Evolutionary conservation across 2,888 invertebrate genomes (phyloP).

Genomic region (Pinctada fucata): DNA sequence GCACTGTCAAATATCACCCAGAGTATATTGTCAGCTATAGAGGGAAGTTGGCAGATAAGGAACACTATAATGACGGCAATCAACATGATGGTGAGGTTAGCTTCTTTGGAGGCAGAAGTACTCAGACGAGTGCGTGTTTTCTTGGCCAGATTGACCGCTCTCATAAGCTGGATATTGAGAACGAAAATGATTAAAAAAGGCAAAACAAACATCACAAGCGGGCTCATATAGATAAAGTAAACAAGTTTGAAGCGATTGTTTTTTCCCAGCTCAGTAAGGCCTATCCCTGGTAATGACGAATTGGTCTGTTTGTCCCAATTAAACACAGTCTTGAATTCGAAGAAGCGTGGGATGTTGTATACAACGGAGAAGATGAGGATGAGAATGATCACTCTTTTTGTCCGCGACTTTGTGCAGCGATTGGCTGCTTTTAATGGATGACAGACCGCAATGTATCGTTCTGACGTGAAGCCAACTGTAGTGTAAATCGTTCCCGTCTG

Average conservation of each 20-base stretch:
- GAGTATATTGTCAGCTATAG: constrained; percentile 73
- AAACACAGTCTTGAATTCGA: constrained; percentile 74
- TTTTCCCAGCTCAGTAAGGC: constrained; percentile 64
- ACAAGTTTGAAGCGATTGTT: constrained; percentile 66
- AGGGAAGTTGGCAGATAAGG: constrained; percentile 87
- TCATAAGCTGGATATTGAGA: constrained; percentile 72
- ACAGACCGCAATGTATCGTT: constrained; percentile 90
- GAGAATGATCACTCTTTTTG: constrained; percentile 88
- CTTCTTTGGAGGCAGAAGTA: constrained; percentile 82
- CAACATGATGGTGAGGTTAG: constrained; percentile 96
- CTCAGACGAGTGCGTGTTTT: constrained; percentile 60
- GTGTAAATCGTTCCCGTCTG: constrained; percentile 97
- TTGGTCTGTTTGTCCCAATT: constrained; percentile 48
- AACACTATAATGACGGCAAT: constrained; percentile 96
- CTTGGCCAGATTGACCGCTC: constrained; percentile 67
- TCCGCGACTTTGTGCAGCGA: constrained; percentile 92
- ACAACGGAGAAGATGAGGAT: constrained; percentile 89
- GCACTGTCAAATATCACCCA: constrained; percentile 61
- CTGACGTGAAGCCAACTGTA: constrained; percentile 83
- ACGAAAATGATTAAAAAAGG: constrained; percentile 71
- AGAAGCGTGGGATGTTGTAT: constrained; percentile 88
- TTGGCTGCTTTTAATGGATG: constrained; percentile 90
- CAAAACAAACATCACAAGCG: constrained; percentile 72
- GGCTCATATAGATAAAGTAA: constrained; percentile 73
- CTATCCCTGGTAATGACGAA: constrained; percentile 50